Conservation (phyloP, 92 coral and sea anemone genomes). For the Zoanthus sociatus region DNA sequence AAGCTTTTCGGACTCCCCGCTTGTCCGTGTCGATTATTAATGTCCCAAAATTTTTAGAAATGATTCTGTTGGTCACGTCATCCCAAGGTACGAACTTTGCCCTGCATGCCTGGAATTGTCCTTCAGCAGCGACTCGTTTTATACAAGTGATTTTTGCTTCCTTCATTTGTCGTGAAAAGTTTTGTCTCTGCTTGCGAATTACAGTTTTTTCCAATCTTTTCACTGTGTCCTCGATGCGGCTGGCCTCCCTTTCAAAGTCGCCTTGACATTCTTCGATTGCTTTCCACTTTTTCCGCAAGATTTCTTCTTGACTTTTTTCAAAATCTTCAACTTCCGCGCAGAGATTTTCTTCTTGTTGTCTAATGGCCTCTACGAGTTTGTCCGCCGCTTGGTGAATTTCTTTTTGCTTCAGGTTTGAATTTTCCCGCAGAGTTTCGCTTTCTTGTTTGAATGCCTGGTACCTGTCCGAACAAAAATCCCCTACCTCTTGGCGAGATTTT, state of each 20-base stretch:
- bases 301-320: conserved; percentile 43
- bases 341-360: conserved; percentile 38
- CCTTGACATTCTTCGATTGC: conserved; percentile 24
- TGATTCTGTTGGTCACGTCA: conserved; percentile 25
- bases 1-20: conserved; percentile 31
- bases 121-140: conserved; percentile 22
- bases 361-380: conserved; percentile 32
- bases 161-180: conserved; percentile 17
- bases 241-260: conserved; percentile 26
- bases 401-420: conserved; percentile 25
- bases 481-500: conserved; percentile 34
- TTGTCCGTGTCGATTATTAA: conserved; percentile 31
- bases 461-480: conserved; percentile 31
- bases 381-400: conserved; percentile 42
- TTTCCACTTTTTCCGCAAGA: conserved; percentile 34
- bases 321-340: conserved; percentile 48
- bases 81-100: conserved; percentile 41
- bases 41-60: conserved; percentile 24
- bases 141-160: conserved; percentile 29
- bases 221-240: conserved; percentile 21
- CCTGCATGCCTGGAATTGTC: conserved; percentile 34
- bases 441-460: conserved; percentile 48
- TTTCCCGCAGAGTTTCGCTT: conserved; percentile 43
- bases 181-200: conserved; percentile 31
- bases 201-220: conserved; percentile 11